Percentiles rank a stretch among this genome's conserved stretches.
These are phyloP conservation scores for Lepidothrix coronata DNA, from an alignment of 2,113 vertebrate species.

Conservation along the genomic window DNA sequence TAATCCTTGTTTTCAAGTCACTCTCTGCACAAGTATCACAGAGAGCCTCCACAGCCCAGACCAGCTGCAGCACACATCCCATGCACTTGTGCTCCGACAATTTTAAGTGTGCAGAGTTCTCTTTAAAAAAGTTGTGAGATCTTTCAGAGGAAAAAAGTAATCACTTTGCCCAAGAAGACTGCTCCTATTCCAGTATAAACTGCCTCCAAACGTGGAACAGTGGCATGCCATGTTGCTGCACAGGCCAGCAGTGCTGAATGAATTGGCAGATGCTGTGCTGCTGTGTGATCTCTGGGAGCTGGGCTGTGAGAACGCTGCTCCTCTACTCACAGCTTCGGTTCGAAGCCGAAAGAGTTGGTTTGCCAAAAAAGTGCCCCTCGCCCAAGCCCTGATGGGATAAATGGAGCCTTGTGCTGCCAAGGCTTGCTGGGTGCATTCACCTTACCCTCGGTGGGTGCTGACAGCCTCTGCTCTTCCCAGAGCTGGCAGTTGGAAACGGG, in stretches of 20 bases:
- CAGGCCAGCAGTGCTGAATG: constrained; percentile 54
- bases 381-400: neutral
- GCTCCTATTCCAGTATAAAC: constrained; percentile 41
- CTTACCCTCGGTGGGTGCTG: neutral
- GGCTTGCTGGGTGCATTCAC: neutral
- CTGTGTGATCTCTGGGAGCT: neutral
- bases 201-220: constrained; percentile 45
- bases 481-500: neutral
- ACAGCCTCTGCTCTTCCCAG: neutral
- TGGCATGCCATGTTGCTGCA: constrained; percentile 14
- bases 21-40: neutral
- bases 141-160: neutral
- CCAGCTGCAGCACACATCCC: neutral
- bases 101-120: neutral
- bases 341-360: neutral
- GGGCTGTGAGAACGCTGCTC: neutral
- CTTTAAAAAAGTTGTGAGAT: neutral
- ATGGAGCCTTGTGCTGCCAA: neutral
- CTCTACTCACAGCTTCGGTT: neutral
- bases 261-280: constrained; percentile 45
- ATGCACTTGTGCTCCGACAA: neutral
- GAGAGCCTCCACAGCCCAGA: neutral
- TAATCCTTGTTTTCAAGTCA: neutral
- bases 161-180: constrained; percentile 8
- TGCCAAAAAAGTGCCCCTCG: neutral